phyloP scores from a whole-genome alignment of 2,888 invertebrate species.

The Drepanosiphum platanoidis region DNA sequence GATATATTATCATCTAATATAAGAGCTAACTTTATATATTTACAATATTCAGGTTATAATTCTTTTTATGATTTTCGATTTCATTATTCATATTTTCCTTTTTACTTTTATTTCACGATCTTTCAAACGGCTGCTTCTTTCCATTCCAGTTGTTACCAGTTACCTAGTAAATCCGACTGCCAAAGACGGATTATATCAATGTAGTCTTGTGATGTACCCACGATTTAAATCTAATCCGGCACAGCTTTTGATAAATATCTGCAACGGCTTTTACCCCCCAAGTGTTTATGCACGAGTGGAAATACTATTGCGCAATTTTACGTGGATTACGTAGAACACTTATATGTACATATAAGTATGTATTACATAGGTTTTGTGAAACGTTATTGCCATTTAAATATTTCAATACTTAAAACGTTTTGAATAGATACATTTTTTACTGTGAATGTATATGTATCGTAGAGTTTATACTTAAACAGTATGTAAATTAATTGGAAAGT shows the following conservation, averaged over 20 bases:
- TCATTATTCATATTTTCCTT: background rate
- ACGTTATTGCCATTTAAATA: background rate
- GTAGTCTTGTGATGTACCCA: slow-evolving; percentile 8
- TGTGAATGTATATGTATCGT: too few relatives aligned
- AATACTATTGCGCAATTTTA: slow-evolving; percentile 10
- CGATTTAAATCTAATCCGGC: slow-evolving; percentile 2
- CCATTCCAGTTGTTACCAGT: background rate
- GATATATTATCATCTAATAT: too few relatives aligned
- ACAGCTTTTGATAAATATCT: slow-evolving; percentile 6
- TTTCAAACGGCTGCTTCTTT: slow-evolving; percentile 3
- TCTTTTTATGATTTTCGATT: background rate
- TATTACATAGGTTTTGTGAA: background rate
- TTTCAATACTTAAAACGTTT: background rate
- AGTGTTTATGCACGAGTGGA: background rate
- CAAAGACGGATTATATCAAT: background rate
- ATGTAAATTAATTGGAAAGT: too few relatives aligned
- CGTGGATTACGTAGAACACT: background rate
- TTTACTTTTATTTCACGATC: slow-evolving; percentile 12
- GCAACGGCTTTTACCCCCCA: background rate
- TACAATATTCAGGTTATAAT: background rate
- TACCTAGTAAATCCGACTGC: slow-evolving; percentile 23
- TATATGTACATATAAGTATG: background rate
- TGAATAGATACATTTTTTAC: too few relatives aligned
- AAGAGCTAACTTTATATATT: too few relatives aligned
- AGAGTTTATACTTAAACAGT: too few relatives aligned